A percentile compares a stretch with the other conserved stretches of the same genome.
These are phyloP conservation scores for Ornithorhynchus anatinus DNA, from an alignment of 2,113 vertebrate genomes.

Conservation along the genomic window DNA sequence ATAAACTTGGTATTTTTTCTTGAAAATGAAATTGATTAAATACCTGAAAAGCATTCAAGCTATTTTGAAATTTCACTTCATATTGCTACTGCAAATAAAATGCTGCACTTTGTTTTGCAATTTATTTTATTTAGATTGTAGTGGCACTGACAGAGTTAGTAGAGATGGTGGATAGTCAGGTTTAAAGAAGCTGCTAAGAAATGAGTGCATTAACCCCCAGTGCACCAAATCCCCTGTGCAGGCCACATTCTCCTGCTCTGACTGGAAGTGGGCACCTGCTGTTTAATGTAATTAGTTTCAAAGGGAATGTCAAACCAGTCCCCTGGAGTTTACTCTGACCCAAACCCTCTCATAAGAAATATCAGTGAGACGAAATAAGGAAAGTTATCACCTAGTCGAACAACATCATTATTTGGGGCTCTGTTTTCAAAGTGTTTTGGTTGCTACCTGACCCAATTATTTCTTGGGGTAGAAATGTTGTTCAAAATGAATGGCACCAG, in stretches of 20 bases:
- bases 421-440: background rate
- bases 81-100: background rate
- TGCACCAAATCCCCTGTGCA: conserved; percentile 52
- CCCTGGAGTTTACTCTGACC: conserved; percentile 66
- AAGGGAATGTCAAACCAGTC: conserved; percentile 69
- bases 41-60: background rate
- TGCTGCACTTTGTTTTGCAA: background rate
- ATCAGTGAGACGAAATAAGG: conserved; percentile 64
- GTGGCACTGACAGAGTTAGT: conserved; percentile 37
- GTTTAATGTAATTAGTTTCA: conserved; percentile 83
- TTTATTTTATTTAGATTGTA: conserved; percentile 2
- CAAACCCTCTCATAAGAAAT: conserved; percentile 59
- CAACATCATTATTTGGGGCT: background rate
- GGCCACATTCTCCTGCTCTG: conserved; percentile 44
- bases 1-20: background rate
- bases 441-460: background rate
- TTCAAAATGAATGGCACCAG: background rate
- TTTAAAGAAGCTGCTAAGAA: conserved; percentile 34
- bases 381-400: conserved; percentile 41
- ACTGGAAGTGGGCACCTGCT: conserved; percentile 57
- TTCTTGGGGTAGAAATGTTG: background rate
- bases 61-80: background rate
- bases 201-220: conserved; percentile 54
- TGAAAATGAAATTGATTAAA: background rate
- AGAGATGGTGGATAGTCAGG: conserved; percentile 7